Evolutionary conservation across 1,140 invertebrate species (phyloP).

Genomic region (Diprion similis): DNA sequence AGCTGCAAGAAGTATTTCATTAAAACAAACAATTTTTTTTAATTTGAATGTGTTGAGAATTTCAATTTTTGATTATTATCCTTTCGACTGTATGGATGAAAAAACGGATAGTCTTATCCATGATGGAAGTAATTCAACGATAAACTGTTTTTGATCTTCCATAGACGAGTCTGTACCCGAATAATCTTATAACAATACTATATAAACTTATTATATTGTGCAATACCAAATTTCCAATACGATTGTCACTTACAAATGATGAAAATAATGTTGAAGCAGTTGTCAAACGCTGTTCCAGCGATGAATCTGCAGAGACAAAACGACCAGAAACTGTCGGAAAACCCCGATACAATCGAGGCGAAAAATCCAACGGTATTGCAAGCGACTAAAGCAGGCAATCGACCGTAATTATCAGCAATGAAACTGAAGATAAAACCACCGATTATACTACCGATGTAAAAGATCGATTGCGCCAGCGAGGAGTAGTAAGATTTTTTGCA

Average conservation of each 20-base stretch:
- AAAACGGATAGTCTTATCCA: no score
- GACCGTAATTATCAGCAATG: neutral
- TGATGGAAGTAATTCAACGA: no score
- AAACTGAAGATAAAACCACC: neutral
- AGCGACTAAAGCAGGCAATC: neutral
- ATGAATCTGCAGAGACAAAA: slow-evolving; percentile 7
- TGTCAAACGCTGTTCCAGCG: slow-evolving; percentile 3
- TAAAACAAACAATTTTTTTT: no score
- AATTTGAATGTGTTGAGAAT: no score
- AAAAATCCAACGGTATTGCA: neutral
- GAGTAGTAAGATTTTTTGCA: slow-evolving; percentile 74
- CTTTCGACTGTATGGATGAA: no score
- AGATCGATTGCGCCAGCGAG: slow-evolving; percentile 40
- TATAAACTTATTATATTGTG: no score
- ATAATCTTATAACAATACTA: no score
- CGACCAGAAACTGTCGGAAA: neutral
- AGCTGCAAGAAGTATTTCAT: no score
- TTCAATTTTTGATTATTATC: no score
- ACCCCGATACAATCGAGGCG: neutral
- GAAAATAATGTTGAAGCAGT: slow-evolving; percentile 5
- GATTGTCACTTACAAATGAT: slow-evolving; percentile 61
- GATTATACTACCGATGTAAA: slow-evolving; percentile 1
- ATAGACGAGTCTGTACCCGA: no score
- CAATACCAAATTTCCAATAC: no score
- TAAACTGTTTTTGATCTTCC: no score